Base-by-base conservation (phyloP, 2,113 vertebrate species). In the Dicaeum eximium region DNA sequence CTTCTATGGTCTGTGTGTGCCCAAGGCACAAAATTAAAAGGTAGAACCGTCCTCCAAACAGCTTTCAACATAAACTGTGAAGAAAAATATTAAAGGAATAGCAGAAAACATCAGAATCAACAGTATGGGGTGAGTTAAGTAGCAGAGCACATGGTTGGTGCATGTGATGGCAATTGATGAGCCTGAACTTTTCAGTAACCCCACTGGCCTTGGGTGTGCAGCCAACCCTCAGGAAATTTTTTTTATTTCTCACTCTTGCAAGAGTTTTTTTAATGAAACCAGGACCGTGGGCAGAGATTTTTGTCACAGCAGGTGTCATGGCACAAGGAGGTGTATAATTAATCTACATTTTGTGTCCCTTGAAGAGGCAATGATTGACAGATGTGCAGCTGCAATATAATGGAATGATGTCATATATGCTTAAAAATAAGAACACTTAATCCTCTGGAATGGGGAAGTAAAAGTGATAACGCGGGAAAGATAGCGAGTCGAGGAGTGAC, bases 301-400 rank as follows among this genome's bases (percentile, higher is more conserved):
- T 81, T 74, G 38, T 61, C 15, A 71, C 61, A 42, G 23, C 37
- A 38, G n/a, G 31, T 25, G 8, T 44, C 44, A 21, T 17, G 48
- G 71, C 38, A 64, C n/a, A 77, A 67, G 21, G 50, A 87, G 31
- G 18, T 69, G 10, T 67, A n/a, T 91, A 75, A 86, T 88, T 86
- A 88, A 66, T 42, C 25, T 3, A 1, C 2, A 8, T 44, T 90
- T 85, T 45, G 11, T n/a, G 35, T 44, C 42, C 42, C 28, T 66
- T 74, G 51, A 57, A 69, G 33, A 61, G 16, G 7, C 8, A 25
- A 18, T 1, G 1, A 44, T 27, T 75, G 47, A 51, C 4, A 28
- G 33, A 64, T 86, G 35, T 51, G 35, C 71, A 35, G 44, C 25
- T 96, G 86, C 42, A 88, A 72, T 71, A 6, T 23, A 31, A 48